Percentiles rank a stretch among this genome's conserved stretches.
Conservation (phyloP, 2,888 invertebrate genomes). For the Scrobipalpa atriplicella region DNA sequence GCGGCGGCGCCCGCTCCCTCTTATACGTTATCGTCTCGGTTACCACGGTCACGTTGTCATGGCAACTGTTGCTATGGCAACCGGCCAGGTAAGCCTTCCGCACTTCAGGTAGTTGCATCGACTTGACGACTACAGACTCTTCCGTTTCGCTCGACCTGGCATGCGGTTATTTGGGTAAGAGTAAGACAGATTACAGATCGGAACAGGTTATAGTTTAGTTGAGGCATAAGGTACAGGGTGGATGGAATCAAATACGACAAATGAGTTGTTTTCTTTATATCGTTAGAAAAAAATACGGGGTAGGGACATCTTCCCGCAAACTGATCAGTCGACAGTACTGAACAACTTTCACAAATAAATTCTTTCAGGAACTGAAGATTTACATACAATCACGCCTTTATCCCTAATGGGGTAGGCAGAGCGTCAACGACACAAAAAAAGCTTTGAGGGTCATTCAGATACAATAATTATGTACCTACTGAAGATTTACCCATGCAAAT, state of each 20-base stretch:
- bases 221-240: not conserved
- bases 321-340: too few relatives aligned
- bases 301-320: too few relatives aligned
- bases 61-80: conserved; percentile 26
- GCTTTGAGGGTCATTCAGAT: too few relatives aligned
- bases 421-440: too few relatives aligned
- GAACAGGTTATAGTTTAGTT: not conserved
- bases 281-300: not conserved
- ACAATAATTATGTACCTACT: too few relatives aligned
- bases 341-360: too few relatives aligned
- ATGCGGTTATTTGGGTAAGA: conserved; percentile 29
- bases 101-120: conserved; percentile 67
- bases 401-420: too few relatives aligned
- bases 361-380: too few relatives aligned
- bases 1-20: conserved; percentile 57
- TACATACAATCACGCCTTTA: too few relatives aligned
- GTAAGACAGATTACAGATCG: not conserved
- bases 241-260: not conserved
- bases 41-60: conserved; percentile 15
- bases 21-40: conserved; percentile 45
- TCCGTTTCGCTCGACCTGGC: conserved; percentile 65
- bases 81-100: conserved; percentile 60
- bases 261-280: not conserved
- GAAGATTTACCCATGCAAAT: too few relatives aligned
- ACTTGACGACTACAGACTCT: conserved; percentile 64